Base-by-base conservation (phyloP, 2,113 vertebrate genomes). In the Polypterus bichir region DNA sequence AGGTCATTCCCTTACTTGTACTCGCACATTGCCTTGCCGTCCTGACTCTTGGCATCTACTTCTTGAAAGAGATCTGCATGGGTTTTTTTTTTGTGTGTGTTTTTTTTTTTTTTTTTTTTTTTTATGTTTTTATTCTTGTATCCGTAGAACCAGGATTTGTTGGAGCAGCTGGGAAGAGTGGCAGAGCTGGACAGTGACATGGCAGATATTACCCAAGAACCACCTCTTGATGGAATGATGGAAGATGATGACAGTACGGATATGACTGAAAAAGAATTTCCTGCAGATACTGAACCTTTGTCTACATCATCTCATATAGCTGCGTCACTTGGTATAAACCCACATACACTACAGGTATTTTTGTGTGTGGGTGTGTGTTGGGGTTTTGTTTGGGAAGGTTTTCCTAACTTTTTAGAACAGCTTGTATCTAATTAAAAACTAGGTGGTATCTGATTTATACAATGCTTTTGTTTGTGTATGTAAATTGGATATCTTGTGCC, bases 181-280 rank as follows among this genome's bases (percentile, higher is more conserved):
- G 73, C 82, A 3, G 96, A 97, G 62, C 69, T 94, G 74, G 96
- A 99, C 83, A 98, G 94, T 1, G 94, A 97, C 70, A 99, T 99
- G 96, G 85, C 90, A 0, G 93, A 99, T 77, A 87, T 98, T 79
- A 97, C 93, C 4, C 94, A 96, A 80, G 91, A 91, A 64, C 74
- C 80, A 3, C 65, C 73, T 6, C 70, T 69, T 46, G 91, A 93
- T 67, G 68, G 79, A 47, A 0, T 69, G 1, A 44, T 65, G 2
- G 82, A 83, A 44, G 79, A 84, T 0, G 71, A 68, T 62, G 27
- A 76, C 9, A 75, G 77, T 46, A 63, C 67, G 0, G 88, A 85
- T 1, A 48, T 51, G 49, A 49, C 48, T 55, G 69, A 63, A 2
- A 65, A 68, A 9, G 59, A 69, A 9, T 64, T 60, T 2, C 52